These are phyloP conservation scores for Protomyctophum bolini DNA, from an alignment of 2,113 vertebrate genomes.

Conservation along the genomic window DNA sequence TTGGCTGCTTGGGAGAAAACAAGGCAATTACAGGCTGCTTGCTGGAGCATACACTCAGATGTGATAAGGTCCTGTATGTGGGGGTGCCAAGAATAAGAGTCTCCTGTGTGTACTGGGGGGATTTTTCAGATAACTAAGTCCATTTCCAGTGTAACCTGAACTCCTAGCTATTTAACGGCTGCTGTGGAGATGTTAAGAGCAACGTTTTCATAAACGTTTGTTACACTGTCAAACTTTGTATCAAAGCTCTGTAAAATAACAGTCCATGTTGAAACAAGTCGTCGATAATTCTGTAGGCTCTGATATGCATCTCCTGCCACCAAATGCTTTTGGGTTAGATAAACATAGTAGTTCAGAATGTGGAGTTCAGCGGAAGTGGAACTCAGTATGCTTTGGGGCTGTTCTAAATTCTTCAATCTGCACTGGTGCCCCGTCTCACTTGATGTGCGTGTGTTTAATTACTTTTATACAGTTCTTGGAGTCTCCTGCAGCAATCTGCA, in stretches of 20 bases:
- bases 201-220: not conserved
- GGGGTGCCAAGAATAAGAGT: slow-evolving; percentile 59
- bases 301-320: slow-evolving; percentile 21
- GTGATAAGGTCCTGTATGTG: slow-evolving; percentile 59
- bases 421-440: not conserved
- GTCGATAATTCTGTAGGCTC: slow-evolving; percentile 1
- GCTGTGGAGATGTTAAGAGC: slow-evolving; percentile 6
- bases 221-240: not conserved
- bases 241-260: not conserved
- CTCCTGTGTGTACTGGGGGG: slow-evolving; percentile 37
- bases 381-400: slow-evolving; percentile 1
- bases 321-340: not conserved
- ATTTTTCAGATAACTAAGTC: slow-evolving; percentile 37
- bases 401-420: slow-evolving; percentile 22
- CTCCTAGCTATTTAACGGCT: slow-evolving; percentile 23
- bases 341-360: not conserved
- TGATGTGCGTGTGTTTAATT: slow-evolving; percentile 6
- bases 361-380: slow-evolving; percentile 10
- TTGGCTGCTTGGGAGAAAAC: slow-evolving; percentile 50
- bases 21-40: slow-evolving; percentile 55
- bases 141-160: slow-evolving; percentile 48
- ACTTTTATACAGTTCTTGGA: slow-evolving; percentile 28
- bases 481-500: slow-evolving; percentile 21
- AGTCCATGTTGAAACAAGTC: slow-evolving; percentile 1
- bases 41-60: slow-evolving; percentile 34